Conservation (phyloP, 2,888 invertebrate species). For the Drosophila picticornis region DNA sequence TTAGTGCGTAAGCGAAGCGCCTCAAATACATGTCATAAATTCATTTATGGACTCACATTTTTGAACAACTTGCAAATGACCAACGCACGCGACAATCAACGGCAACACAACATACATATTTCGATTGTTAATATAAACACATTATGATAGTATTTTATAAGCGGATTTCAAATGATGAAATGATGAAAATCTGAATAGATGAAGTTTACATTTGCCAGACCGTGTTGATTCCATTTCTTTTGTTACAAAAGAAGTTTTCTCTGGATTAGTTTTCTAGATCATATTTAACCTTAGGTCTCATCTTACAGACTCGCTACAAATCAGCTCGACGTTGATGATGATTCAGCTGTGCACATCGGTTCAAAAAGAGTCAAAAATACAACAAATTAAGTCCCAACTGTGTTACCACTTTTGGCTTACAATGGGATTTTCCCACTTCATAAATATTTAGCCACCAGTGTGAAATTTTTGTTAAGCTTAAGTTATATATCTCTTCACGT, state of each 20-base stretch:
- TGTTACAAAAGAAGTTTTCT: background rate
- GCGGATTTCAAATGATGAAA: background rate
- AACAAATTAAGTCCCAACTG: no score
- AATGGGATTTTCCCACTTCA: background rate
- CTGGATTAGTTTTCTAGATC: background rate
- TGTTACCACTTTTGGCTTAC: background rate
- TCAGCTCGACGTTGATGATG: background rate
- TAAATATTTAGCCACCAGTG: background rate
- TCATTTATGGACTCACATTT: constrained; percentile 24
- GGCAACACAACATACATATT: background rate
- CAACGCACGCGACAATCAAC: constrained; percentile 47
- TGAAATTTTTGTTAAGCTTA: background rate
- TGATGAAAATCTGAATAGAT: background rate
- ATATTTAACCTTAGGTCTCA: background rate
- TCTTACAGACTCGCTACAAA: background rate
- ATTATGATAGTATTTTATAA: background rate
- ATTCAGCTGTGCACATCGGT: background rate
- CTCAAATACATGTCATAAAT: constrained; percentile 53
- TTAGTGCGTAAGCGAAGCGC: constrained; percentile 67
- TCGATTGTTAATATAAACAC: background rate
- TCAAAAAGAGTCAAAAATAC: background rate
- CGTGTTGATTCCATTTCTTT: background rate
- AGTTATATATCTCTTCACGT: background rate
- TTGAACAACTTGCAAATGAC: constrained; percentile 56
- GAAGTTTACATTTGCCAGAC: background rate